These are phyloP conservation scores for Tringa solitaria DNA, from an alignment of 2,113 vertebrate genomes.

Conservation along the genomic window DNA sequence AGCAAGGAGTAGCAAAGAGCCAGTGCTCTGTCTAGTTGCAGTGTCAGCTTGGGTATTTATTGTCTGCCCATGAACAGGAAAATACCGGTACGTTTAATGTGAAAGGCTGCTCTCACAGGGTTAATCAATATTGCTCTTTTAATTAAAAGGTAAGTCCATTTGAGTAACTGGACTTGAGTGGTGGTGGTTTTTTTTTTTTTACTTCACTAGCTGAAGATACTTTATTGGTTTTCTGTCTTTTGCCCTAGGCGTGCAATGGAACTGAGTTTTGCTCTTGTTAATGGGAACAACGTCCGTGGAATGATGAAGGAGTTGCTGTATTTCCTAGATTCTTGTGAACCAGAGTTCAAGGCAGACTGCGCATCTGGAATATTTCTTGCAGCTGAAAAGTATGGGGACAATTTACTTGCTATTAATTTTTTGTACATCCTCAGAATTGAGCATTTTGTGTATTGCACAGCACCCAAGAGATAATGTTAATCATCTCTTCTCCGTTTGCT, in stretches of 20 bases:
- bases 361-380: constrained; percentile 98
- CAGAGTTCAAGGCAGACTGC: constrained; percentile 98
- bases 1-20: neutral
- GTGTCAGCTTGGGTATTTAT: neutral
- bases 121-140: neutral
- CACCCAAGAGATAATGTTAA: neutral
- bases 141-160: neutral
- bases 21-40: neutral
- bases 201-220: neutral
- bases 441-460: neutral
- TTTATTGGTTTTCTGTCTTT: neutral
- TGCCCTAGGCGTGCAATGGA: constrained; percentile 94
- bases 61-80: neutral
- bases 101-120: neutral
- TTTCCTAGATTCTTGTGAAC: constrained; percentile 98
- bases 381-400: constrained; percentile 91
- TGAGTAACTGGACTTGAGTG: neutral
- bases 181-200: neutral
- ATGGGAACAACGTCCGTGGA: constrained; percentile 97
- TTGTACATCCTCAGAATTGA: neutral
- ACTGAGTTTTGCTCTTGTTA: constrained; percentile 97
- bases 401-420: neutral
- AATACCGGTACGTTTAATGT: neutral
- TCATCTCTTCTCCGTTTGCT: neutral
- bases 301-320: constrained; percentile 99